Base-by-base conservation (phyloP, 2,888 invertebrate species). In the Diogma glabrata region DNA sequence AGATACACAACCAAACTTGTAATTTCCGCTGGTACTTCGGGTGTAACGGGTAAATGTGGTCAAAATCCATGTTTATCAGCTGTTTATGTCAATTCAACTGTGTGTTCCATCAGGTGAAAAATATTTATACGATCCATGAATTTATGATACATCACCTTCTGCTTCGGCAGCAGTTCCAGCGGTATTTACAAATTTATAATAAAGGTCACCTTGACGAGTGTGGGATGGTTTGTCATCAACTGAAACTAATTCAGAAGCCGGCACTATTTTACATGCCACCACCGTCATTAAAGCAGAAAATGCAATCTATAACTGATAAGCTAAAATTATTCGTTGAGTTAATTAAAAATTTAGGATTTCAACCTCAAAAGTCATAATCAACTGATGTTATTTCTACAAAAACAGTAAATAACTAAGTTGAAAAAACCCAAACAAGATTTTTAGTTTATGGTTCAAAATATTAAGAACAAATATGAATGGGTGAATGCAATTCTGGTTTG, bases 11-110 rank as follows among this genome's bases (percentile, higher is more conserved):
- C n/a, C n/a, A n/a, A n/a, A n/a, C n/a, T n/a, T n/a, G n/a, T n/a
- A n/a, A n/a, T n/a, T n/a, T n/a, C n/a, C n/a, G 43, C 2, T 4
- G 43, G 43, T 22, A n/a, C n/a, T 43, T 9, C n/a, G 1, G 43
- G 43, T 7, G 22, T 23, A 22, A 43, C 22, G 9, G 43, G 43
- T 43, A 43, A 43, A 43, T 30, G 7, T 20, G 48, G 20, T 8
- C 22, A 33, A 22, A 24, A 48, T 33, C 48, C 48, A 22, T 33
- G 10, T 4, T 7, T 33, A 48, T 48, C 33, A 33, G 33, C 48
- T 9, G 22, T 22, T n/a, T 48, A 48, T 6, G 30, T 3, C 9
- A 48, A 8, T 33, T 48, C 30, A 7, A 48, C 10, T 48, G 14
- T n/a, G 30, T 30, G 19, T 30, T 4, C 48, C 48, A 14, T 48